A percentile compares a stretch with the other conserved stretches of the same genome.
Conservation (phyloP, 2,797 vertebrate genomes). For the Leptoclinus maculatus region DNA sequence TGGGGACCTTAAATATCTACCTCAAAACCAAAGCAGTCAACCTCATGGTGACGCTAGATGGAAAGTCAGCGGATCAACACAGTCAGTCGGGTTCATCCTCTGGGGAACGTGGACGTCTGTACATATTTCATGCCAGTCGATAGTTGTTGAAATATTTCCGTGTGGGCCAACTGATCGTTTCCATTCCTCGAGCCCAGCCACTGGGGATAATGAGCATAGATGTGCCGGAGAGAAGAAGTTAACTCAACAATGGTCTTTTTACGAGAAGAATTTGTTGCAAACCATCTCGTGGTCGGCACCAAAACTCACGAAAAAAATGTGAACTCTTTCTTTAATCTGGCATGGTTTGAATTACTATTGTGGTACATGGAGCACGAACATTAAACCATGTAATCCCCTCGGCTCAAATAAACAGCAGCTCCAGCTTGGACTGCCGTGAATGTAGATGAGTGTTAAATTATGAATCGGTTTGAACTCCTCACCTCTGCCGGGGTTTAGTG, state of each 20-base stretch:
- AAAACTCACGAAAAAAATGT: neutral
- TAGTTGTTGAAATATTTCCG: neutral
- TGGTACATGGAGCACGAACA: neutral
- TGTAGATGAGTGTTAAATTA: slow-evolving; percentile 50
- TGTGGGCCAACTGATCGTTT: neutral
- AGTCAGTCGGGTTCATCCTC: neutral
- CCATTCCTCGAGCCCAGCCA: neutral
- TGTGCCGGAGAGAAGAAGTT: neutral
- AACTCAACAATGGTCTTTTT: neutral
- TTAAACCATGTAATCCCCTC: neutral
- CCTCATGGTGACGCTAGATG: neutral
- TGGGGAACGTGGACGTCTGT: too few species aligned
- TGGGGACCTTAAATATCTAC: neutral
- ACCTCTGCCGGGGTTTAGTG: slow-evolving; percentile 60
- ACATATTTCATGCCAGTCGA: neutral
- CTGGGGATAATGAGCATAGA: neutral
- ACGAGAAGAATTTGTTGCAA: neutral
- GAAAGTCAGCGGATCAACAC: neutral
- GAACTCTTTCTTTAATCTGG: neutral
- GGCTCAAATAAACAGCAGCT: slow-evolving; percentile 14
- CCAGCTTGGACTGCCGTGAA: neutral
- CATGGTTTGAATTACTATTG: neutral
- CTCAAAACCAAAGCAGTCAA: neutral
- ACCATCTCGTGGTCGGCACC: neutral
- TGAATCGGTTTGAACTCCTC: slow-evolving; percentile 70